Evolutionary conservation across 2,888 invertebrate genomes (phyloP).

Genomic region (Philaethria dido): DNA sequence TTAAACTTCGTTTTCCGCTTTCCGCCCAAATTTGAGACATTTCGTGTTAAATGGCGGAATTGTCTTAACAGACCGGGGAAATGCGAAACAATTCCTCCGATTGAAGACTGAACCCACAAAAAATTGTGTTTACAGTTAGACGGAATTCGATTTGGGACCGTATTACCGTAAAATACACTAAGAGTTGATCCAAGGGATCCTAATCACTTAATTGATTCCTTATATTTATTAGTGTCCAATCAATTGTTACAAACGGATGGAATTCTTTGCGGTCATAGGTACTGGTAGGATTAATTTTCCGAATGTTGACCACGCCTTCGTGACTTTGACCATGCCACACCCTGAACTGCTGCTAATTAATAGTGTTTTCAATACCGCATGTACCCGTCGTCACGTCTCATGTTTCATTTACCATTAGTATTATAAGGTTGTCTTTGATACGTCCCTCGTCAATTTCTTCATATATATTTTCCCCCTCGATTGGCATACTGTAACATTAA

Average conservation of each 20-base stretch:
- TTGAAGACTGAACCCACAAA: too few species aligned
- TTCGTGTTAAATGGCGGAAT: too few species aligned
- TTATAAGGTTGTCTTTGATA: conserved; percentile 54
- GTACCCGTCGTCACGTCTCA: conserved; percentile 55
- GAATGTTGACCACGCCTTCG: conserved; percentile 77
- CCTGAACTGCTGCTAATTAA: conserved; percentile 74
- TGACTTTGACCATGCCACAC: conserved; percentile 54
- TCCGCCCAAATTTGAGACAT: too few species aligned
- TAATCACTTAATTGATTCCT: conserved; percentile 73
- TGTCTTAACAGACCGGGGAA: too few species aligned
- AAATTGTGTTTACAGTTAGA: too few species aligned
- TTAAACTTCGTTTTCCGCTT: too few species aligned
- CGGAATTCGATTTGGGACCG: too few species aligned
- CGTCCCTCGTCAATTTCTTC: conserved; percentile 47
- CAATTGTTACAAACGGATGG: conserved; percentile 65
- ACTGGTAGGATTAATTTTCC: conserved; percentile 79
- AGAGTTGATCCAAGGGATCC: conserved; percentile 62
- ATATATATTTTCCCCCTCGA: conserved; percentile 62
- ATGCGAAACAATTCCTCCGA: too few species aligned
- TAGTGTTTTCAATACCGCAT: conserved; percentile 72
- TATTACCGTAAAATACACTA: not conserved
- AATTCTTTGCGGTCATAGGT: conserved; percentile 59
- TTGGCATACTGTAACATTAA: conserved; percentile 56
- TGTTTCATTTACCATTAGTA: conserved; percentile 72
- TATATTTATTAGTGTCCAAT: conserved; percentile 65